A percentile compares a stretch with the other conserved stretches of the same genome.
Evolutionary conservation across 2,888 invertebrate genomes (phyloP).

Genomic region (Tenthredo notha): DNA sequence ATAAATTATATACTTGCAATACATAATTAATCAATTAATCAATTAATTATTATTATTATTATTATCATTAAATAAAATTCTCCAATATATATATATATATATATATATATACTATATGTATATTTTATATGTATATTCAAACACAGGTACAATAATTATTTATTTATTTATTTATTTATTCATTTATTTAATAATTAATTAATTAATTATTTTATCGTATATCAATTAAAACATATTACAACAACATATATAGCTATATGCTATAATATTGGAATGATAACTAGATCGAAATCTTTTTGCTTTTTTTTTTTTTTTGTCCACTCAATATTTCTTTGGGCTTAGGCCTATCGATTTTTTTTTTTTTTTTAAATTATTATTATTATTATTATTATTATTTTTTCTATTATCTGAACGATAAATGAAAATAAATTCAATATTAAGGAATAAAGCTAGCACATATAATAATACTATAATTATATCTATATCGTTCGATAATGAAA

Average conservation of each 20-base stretch:
- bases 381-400: no score
- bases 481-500: no score
- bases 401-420: background rate
- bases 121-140: background rate
- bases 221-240: constrained; percentile 4
- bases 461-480: no score
- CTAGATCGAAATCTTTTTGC: background rate
- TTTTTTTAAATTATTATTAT: no score
- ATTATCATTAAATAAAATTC: no score
- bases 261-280: constrained; percentile 1
- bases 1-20: background rate
- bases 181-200: background rate
- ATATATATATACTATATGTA: background rate
- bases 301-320: background rate
- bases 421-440: no score
- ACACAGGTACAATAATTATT: constrained; percentile 3
- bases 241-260: background rate
- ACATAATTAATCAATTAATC: no score
- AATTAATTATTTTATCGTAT: background rate
- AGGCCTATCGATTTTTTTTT: background rate
- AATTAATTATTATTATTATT: no score
- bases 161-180: background rate
- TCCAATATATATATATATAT: background rate
- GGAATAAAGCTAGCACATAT: no score
- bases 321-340: background rate